Evolutionary conservation across 2,888 invertebrate genomes (phyloP).

Genomic region (Chloroclystis v-ata): DNA sequence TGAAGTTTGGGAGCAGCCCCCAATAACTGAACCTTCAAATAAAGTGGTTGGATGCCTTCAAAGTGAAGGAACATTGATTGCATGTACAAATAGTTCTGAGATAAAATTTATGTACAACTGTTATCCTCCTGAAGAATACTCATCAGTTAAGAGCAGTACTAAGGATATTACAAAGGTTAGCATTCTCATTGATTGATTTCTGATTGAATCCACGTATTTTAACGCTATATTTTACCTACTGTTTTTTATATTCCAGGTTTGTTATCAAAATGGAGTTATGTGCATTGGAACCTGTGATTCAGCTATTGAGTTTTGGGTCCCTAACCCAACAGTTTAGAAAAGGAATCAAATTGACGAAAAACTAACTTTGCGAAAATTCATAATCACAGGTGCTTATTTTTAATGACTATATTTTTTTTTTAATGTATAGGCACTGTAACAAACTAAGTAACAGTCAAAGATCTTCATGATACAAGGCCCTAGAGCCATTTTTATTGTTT

Average conservation of each 20-base stretch:
- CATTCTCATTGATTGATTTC: background rate
- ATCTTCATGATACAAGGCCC: no score
- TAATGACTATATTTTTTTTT: no score
- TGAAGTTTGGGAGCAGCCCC: conserved; percentile 60
- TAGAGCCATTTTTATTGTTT: no score
- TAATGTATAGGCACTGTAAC: no score
- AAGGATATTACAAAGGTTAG: conserved; percentile 67
- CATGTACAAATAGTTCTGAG: conserved; percentile 68
- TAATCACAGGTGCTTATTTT: background rate
- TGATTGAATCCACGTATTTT: no score
- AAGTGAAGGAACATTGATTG: conserved; percentile 59
- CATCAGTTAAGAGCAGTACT: conserved; percentile 52
- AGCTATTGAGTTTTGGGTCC: conserved; percentile 72
- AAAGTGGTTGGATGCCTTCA: conserved; percentile 66
- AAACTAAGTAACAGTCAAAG: no score
- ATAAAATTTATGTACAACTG: conserved; percentile 69
- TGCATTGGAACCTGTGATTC: conserved; percentile 72
- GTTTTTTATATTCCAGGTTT: conserved; percentile 63
- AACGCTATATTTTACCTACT: no score
- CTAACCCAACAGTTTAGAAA: conserved; percentile 37
- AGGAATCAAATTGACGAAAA: background rate
- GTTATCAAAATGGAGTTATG: conserved; percentile 66
- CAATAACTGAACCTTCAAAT: conserved; percentile 50
- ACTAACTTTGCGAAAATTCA: background rate
- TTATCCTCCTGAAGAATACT: conserved; percentile 61